Percentiles rank a stretch among this genome's conserved stretches.
These are phyloP conservation scores for Sarcophaga bullata DNA, from an alignment of 1,140 invertebrate species.

Conservation along the genomic window DNA sequence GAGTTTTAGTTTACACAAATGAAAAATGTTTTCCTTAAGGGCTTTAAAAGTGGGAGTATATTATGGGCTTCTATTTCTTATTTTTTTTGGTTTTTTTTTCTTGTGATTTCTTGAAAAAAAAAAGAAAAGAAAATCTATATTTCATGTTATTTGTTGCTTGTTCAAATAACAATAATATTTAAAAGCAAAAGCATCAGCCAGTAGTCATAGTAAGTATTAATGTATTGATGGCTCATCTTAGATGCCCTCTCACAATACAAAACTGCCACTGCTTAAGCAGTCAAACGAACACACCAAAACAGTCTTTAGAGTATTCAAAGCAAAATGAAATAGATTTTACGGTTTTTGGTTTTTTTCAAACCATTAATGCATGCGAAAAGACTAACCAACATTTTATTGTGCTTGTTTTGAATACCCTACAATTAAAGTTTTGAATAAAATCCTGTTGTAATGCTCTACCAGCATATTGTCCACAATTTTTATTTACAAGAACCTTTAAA, in stretches of 20 bases:
- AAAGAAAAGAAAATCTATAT: too few species aligned
- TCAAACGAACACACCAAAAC: background rate
- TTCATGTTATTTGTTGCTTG: background rate
- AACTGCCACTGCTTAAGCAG: background rate
- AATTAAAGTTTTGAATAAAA: background rate
- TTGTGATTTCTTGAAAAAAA: too few species aligned
- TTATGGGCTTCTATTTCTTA: slow-evolving; percentile 6
- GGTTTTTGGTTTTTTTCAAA: too few species aligned
- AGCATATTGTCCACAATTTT: slow-evolving; percentile 1
- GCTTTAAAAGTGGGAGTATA: background rate
- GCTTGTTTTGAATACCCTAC: too few species aligned
- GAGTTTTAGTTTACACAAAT: background rate
- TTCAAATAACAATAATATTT: slow-evolving; percentile 12
- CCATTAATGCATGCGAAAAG: too few species aligned
- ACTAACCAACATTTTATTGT: too few species aligned
- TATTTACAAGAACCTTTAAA: background rate
- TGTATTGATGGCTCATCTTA: slow-evolving; percentile 24
- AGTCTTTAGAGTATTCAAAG: background rate
- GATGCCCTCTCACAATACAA: slow-evolving; percentile 7
- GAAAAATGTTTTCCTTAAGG: background rate
- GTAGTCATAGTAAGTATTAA: slow-evolving; percentile 2
- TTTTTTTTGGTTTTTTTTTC: background rate
- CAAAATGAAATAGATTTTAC: too few species aligned
- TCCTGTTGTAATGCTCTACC: background rate
- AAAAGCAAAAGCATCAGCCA: background rate